Conservation (phyloP, 2,797 vertebrate genomes). For the Chanos chanos region DNA sequence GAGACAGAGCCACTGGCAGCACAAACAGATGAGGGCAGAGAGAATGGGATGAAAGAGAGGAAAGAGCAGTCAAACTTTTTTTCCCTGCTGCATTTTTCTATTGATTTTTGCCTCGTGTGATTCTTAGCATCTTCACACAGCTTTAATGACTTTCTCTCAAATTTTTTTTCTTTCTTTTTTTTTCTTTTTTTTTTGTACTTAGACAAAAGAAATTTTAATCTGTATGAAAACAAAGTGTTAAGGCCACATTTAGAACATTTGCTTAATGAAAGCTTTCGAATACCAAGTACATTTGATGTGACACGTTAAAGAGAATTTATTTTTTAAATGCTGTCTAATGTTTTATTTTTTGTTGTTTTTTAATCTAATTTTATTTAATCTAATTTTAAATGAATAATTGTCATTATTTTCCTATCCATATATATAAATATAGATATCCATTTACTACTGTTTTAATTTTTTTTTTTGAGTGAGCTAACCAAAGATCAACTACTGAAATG, state of each 20-base stretch:
- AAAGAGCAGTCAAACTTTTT: conserved; percentile 44
- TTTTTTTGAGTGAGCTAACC: too few species aligned
- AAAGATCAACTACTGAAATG: too few species aligned
- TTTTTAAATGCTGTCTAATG: not conserved
- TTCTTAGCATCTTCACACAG: conserved; percentile 19
- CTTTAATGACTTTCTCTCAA: conserved; percentile 40
- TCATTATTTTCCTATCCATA: too few species aligned
- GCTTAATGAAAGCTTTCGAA: conserved; percentile 7
- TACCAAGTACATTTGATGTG: conserved; percentile 9
- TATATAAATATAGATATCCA: too few species aligned
- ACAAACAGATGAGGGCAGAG: not conserved
- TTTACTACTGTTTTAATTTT: too few species aligned
- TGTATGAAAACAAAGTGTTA: conserved; percentile 11
- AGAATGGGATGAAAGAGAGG: conserved; percentile 29
- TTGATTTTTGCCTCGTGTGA: conserved; percentile 38
- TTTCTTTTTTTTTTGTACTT: conserved; percentile 30
- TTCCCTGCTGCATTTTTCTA: conserved; percentile 28
- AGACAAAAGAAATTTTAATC: conserved; percentile 15
- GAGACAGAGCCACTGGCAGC: not conserved
- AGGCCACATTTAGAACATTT: conserved; percentile 13
- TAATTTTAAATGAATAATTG: too few species aligned
- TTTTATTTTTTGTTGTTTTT: not conserved
- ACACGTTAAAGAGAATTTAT: not conserved
- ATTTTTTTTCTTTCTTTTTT: not conserved
- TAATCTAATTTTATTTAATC: too few species aligned